Evolutionary conservation across 2,888 invertebrate species (phyloP), one percentile per base, ranked within the genome.

Genomic region (Clostera curtula): DNA sequence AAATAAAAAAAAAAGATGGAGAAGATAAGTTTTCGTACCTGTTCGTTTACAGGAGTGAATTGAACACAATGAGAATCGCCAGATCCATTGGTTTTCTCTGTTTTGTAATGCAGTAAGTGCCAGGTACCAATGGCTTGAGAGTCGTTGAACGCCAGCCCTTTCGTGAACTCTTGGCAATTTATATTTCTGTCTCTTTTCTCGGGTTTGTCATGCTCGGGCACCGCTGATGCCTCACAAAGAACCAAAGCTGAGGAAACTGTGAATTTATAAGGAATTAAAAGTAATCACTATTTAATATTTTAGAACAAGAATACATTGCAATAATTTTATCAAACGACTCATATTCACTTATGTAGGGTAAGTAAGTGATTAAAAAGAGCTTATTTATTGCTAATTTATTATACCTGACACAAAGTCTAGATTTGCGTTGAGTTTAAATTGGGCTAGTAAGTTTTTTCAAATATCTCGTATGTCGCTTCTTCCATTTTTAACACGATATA

Each of bases 101-200:
- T 64, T 33, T 54, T 62, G 35, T 60, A 65, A 34, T 67, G 69
- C 19, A 75, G 48, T 14, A 74, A 51, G 31, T 73, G 65, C 77
- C 77, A 77, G 16, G 54, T 55, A n/a, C 77, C 77, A 3, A 67
- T 32, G 2, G 71, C 73, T 25, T 72, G 60, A 19, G 39, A 52
- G 34, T 74, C 73, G 29, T 69, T 64, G 42, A 77, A 75, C 2
- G 50, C 50, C 4, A 65, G 62, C 2, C 69, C 71, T 1, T 62
- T 55, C 1, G 70, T 65, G 43, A 73, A 73, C 36, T 71, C 66
- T 27, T 75, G 68, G 39, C 77, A 77, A 29, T 42, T 59, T 12
- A 57, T 56, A 13, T 53, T 53, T 25, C 54, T 53, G 6, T 45
- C 54, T 1, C 27, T 8, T 25, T 49, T 56, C 1, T 48, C 49